Conservation (phyloP, 2,888 invertebrate genomes). For the Phorcus lineatus region DNA sequence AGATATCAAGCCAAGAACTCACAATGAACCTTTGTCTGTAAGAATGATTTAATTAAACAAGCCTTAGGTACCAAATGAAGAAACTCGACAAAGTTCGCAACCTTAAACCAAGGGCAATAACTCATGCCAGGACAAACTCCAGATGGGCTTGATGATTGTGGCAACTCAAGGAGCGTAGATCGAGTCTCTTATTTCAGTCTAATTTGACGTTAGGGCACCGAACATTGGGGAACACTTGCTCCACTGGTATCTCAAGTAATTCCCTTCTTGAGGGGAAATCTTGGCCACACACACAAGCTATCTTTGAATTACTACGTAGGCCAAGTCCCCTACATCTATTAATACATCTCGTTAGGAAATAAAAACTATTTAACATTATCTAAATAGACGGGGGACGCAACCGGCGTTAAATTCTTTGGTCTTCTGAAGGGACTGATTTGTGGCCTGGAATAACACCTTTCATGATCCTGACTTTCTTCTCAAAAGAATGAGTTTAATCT, state of each 20-base stretch:
- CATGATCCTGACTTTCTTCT: not conserved
- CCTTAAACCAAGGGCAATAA: constrained; percentile 13
- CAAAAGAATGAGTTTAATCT: no score
- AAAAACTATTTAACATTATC: not conserved
- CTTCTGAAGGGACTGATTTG: not conserved
- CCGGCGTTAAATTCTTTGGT: not conserved
- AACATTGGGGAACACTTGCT: not conserved
- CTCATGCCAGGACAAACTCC: constrained; percentile 14
- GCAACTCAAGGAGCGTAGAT: not conserved
- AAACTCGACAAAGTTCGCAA: not conserved
- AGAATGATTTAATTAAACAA: not conserved
- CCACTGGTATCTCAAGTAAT: not conserved
- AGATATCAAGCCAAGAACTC: no score
- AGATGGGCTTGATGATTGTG: constrained; percentile 23
- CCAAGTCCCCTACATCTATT: constrained; percentile 5
- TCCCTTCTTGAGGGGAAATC: not conserved
- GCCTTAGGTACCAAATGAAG: constrained; percentile 3
- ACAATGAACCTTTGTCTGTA: not conserved
- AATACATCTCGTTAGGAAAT: constrained; percentile 5
- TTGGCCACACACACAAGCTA: constrained; percentile 19
- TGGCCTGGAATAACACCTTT: not conserved
- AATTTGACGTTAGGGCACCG: constrained; percentile 16
- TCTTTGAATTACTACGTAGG: not conserved
- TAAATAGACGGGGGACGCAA: not conserved
- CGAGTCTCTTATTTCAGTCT: constrained; percentile 13